Evolutionary conservation across 2,113 vertebrate species (phyloP), one percentile per base, ranked within the genome.

Genomic region (Trichomycterus rosablanca): DNA sequence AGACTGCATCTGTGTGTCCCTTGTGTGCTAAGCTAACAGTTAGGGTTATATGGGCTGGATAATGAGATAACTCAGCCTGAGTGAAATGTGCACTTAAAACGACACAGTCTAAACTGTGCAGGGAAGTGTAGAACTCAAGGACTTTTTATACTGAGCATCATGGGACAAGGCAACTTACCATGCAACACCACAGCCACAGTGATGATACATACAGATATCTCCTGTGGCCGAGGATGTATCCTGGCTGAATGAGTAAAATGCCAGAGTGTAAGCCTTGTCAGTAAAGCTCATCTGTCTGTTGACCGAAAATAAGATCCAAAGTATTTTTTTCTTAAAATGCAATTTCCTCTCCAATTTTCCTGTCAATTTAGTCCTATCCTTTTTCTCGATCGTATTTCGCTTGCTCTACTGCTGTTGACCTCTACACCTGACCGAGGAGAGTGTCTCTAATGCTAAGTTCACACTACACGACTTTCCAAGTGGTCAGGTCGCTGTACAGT

Each of bases 31-130:
- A 35, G 26, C 44, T 2, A 28, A 40, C 43, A 39, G 30, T 55
- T 20, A 15, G 40, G 35, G 12, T 40, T 51, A 54, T 49, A 51
- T 39, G 51, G 46, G 51, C 50, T 24, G 32, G 20, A 46, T 57
- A 62, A 71, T 45, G 58, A 56, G 44, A 39, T 14, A 67, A 22
- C 24, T 34, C 40, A 15, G 12, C 23, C 60, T 22, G 37, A 40
- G 51, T 55, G 44, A 28, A 44, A 28, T 23, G 40, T 44, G 37
- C 14, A 50, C 39, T 51, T 34, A 5, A n/a, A n/a, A n/a, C n/a
- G n/a, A n/a, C n/a, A n/a, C n/a, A n/a, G n/a, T n/a, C n/a, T n/a
- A 23, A 34, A 44, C 44, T 54, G 24, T 22, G 16, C 26, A 3
- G 12, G 35, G 11, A 15, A 35, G 28, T 26, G 46, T 37, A 56